phyloP scores from a whole-genome alignment of 2,797 vertebrate genomes.

The Trachurus trachurus region DNA sequence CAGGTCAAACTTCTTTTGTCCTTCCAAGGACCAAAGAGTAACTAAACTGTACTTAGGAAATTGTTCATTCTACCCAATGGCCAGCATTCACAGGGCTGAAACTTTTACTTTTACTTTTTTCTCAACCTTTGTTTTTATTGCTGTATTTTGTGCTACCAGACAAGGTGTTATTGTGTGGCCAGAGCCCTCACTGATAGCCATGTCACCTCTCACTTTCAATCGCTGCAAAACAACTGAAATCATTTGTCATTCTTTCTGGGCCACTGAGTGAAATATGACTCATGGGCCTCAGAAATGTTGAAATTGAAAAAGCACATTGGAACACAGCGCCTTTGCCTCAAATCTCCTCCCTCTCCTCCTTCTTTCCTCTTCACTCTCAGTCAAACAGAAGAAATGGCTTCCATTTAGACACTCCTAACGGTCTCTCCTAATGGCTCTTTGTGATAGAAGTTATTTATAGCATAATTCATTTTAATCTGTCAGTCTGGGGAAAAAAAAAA shows the following conservation, averaged over 20 bases:
- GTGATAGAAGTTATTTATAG: constrained; percentile 85
- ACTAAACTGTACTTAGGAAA: background rate
- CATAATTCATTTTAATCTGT: constrained; percentile 82
- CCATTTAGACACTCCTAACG: constrained; percentile 83
- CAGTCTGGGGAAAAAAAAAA: constrained; percentile 61
- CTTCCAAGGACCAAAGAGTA: background rate
- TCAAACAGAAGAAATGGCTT: constrained; percentile 80
- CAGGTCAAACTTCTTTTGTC: background rate
- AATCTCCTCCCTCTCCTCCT: constrained; percentile 61
- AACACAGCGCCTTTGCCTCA: constrained; percentile 64
- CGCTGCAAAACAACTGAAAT: constrained; percentile 72
- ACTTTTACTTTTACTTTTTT: constrained; percentile 30
- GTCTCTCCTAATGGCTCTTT: constrained; percentile 82
- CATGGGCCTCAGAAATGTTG: constrained; percentile 76
- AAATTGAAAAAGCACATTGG: constrained; percentile 79
- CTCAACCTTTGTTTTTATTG: constrained; percentile 48
- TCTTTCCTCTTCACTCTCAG: constrained; percentile 58
- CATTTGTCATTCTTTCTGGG: constrained; percentile 83
- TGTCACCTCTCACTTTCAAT: constrained; percentile 81
- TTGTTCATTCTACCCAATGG: background rate
- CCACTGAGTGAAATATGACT: constrained; percentile 83
- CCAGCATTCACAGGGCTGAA: constrained; percentile 1
- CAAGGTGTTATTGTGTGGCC: constrained; percentile 62
- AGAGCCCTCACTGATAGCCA: constrained; percentile 66
- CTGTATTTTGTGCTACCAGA: constrained; percentile 35